A percentile compares a stretch with the other conserved stretches of the same genome.
phyloP scores from a whole-genome alignment of 92 coral and sea anemone genomes.

The Isaurus tuberculatus region DNA sequence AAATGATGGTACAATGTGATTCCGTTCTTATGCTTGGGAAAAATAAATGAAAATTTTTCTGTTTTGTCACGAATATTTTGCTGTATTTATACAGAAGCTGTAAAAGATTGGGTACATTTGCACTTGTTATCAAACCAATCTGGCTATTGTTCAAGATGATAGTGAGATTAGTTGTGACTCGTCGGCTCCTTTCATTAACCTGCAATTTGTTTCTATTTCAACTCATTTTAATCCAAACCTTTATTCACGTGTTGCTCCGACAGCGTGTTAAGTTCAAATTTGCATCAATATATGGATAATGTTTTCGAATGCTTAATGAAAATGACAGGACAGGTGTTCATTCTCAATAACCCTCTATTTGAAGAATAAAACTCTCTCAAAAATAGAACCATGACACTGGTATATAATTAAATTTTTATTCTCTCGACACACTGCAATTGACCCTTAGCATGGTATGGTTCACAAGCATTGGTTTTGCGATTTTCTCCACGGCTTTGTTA shows the following conservation, averaged over 20 bases:
- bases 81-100: not conserved
- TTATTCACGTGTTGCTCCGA: constrained; percentile 10
- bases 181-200: not conserved
- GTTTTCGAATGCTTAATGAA: constrained; percentile 24
- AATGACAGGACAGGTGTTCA: constrained; percentile 25
- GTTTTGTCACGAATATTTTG: not conserved
- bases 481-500: too few species aligned
- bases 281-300: constrained; percentile 14
- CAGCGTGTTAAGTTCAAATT: constrained; percentile 14
- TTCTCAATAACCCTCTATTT: not conserved
- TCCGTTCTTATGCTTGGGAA: not conserved
- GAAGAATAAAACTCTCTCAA: not conserved
- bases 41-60: not conserved
- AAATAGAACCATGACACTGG: not conserved
- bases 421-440: not conserved
- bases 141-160: not conserved
- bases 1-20: not conserved
- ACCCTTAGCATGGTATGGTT: not conserved
- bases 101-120: too few species aligned
- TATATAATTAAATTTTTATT: constrained; percentile 10
- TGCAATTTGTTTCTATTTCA: constrained; percentile 15
- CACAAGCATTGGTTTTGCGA: not conserved
- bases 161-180: not conserved
- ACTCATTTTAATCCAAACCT: constrained; percentile 16
- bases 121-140: not conserved